These are phyloP conservation scores for Brachyptera putata DNA, from an alignment of 2,888 invertebrate genomes.

Conservation along the genomic window DNA sequence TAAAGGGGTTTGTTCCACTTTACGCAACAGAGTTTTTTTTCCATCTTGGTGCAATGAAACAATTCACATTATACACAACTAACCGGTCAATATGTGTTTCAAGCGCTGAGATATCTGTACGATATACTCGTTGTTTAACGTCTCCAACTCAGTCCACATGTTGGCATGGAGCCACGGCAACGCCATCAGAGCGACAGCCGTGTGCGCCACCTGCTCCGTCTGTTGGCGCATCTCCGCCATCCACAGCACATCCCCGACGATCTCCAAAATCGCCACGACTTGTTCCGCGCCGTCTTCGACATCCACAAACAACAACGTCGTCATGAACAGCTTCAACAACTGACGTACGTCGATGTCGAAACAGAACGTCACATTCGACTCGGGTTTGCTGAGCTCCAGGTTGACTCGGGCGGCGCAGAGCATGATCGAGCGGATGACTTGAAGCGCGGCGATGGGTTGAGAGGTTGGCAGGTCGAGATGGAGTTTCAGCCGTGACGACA, in stretches of 20 bases:
- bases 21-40: too few relatives aligned
- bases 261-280: background rate
- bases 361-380: background rate
- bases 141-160: background rate
- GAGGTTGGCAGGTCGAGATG: background rate
- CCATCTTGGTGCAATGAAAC: too few relatives aligned
- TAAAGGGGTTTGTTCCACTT: too few relatives aligned
- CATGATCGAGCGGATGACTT: background rate
- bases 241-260: constrained; percentile 5
- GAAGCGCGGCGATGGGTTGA: background rate
- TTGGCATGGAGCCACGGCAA: constrained; percentile 36
- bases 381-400: background rate
- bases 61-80: too few relatives aligned
- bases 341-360: background rate
- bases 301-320: background rate
- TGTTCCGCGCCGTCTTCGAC: background rate
- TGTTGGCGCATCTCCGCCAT: background rate
- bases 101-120: background rate
- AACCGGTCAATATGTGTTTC: too few relatives aligned
- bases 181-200: background rate
- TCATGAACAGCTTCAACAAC: background rate
- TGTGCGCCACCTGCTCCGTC: background rate
- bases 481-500: background rate
- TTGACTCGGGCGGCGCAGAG: background rate
- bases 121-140: background rate